Conservation (phyloP, 2,113 vertebrate species). For the Glaucidium brasilianum region DNA sequence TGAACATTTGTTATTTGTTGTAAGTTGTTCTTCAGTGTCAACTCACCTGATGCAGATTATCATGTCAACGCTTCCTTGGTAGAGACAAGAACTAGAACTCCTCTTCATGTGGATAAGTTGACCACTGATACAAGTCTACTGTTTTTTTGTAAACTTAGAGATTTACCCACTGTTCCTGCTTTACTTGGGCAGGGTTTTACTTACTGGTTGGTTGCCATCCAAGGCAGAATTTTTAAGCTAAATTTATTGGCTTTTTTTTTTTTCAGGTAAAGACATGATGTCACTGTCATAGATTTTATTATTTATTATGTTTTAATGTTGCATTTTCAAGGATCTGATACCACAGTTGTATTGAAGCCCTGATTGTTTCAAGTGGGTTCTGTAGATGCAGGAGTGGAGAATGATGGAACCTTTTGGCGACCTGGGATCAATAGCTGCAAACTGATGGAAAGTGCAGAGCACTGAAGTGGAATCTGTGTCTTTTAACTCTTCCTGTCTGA, state of each 20-base stretch:
- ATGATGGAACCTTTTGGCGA: not conserved
- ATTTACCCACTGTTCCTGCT: not conserved
- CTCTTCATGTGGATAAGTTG: not conserved
- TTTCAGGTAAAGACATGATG: not conserved
- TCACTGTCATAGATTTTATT: not conserved
- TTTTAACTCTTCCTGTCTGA: not conserved
- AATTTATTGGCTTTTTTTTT: not conserved
- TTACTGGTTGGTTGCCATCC: not conserved
- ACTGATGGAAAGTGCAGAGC: not conserved
- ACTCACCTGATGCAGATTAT: not conserved
- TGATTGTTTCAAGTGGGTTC: not conserved
- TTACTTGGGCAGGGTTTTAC: not conserved
- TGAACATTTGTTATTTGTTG: not conserved
- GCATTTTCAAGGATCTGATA: not conserved
- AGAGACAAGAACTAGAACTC: not conserved
- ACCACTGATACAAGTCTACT: not conserved
- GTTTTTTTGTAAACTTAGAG: not conserved
- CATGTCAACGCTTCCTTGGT: not conserved
- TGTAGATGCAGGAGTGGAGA: not conserved
- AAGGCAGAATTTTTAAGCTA: not conserved
- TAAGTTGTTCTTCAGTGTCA: not conserved
- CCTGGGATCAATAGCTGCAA: slow-evolving; percentile 9
- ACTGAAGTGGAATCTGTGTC: not conserved
- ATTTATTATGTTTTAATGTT: not conserved
- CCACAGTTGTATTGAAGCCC: not conserved